Evolutionary conservation across 2,888 invertebrate genomes (phyloP).

Genomic region (Eilema depressum): DNA sequence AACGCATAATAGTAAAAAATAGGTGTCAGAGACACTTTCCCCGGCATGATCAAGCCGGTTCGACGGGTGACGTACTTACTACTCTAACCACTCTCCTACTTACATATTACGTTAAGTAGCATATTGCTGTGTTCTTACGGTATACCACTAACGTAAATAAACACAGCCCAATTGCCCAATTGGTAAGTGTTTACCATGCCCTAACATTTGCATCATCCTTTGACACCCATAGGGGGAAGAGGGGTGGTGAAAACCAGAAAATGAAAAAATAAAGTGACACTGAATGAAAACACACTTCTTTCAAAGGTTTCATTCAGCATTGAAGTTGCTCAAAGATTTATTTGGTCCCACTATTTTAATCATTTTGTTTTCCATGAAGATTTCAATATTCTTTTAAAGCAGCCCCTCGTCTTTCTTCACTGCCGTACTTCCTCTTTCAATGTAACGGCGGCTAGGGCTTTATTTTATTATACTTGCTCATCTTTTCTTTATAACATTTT

Average conservation of each 20-base stretch:
- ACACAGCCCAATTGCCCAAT: too few species aligned
- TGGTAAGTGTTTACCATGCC: too few species aligned
- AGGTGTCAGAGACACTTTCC: neutral
- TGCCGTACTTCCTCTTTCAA: neutral
- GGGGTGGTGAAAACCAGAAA: neutral
- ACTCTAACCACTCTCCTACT: neutral
- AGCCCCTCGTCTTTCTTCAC: neutral
- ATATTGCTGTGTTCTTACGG: too few species aligned
- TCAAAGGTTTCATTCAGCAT: neutral
- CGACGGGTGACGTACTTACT: neutral
- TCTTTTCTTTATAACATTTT: slow-evolving; percentile 7
- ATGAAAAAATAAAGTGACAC: neutral
- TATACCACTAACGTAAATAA: too few species aligned
- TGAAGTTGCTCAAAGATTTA: too few species aligned
- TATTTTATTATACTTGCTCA: slow-evolving; percentile 14
- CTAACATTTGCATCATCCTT: too few species aligned
- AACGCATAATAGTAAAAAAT: neutral
- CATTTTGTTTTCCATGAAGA: neutral
- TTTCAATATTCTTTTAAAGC: neutral
- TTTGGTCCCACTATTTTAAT: neutral
- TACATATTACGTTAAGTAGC: neutral
- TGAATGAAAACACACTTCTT: neutral
- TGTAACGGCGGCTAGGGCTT: neutral
- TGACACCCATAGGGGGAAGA: too few species aligned
- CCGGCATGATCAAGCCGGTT: neutral